These are phyloP conservation scores for Cygnus olor DNA, from an alignment of 2,797 vertebrate genomes.

Conservation along the genomic window DNA sequence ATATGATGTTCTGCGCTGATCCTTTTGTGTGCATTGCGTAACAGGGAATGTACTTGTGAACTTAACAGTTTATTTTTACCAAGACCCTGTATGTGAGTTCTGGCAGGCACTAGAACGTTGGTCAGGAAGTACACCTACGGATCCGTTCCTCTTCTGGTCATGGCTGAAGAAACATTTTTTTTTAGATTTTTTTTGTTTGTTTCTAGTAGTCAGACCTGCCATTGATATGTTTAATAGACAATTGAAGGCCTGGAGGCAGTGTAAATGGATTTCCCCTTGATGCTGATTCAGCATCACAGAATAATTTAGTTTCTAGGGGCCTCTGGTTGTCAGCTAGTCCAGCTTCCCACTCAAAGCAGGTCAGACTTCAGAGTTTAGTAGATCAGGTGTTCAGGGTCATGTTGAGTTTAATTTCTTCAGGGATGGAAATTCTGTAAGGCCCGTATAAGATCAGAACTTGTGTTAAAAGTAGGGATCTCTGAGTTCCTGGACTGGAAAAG, in stretches of 20 bases:
- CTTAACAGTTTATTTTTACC: neutral
- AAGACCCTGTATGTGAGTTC: neutral
- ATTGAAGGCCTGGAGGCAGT: neutral
- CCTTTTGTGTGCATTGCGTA: neutral
- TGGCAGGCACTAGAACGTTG: neutral
- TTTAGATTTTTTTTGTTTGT: neutral
- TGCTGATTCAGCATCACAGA: neutral
- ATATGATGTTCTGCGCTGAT: neutral
- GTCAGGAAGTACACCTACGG: neutral
- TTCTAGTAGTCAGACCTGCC: neutral
- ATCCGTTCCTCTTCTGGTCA: neutral
- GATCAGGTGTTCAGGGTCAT: neutral
- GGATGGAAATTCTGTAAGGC: neutral
- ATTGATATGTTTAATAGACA: neutral
- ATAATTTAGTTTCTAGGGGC: neutral
- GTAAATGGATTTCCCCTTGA: neutral
- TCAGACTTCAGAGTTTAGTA: neutral
- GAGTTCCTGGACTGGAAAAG: neutral
- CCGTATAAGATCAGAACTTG: neutral
- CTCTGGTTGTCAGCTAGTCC: neutral
- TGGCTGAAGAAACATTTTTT: neutral
- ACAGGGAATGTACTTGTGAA: neutral
- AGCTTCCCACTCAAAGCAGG: neutral
- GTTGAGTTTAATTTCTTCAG: neutral
- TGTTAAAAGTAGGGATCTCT: neutral